Base-by-base conservation (phyloP, 1,140 invertebrate species). In the Macrobrachium nipponense region DNA sequence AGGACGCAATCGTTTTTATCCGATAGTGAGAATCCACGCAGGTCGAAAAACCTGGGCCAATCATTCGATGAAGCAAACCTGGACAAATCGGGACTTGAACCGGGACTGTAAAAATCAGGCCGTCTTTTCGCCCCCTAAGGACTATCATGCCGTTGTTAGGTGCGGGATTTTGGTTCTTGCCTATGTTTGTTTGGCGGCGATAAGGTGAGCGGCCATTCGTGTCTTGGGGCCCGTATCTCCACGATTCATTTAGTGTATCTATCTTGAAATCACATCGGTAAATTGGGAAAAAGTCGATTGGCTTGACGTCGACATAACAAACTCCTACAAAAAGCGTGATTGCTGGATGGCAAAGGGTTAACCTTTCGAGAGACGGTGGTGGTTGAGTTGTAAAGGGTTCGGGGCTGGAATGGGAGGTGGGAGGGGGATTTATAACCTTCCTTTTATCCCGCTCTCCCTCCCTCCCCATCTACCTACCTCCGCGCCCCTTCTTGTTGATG, bases 31-130 rank as follows among this genome's bases (percentile, higher is more conserved):
- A 51, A 51, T 51, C 51, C 51, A 51, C 5, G 12, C 51, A 51
- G 51, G 51, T 51, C 51, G 51, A 51, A 51, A 51, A 51, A 51
- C 51, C 12, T 12, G 68, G 68, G 20, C 68, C 68, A 70, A 70
- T 70, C 68, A 70, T 43, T 70, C 68, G n/a, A 27, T 15, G 68
- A 70, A 70, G 68, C 68, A 43, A 70, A 70, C 68, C 68, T 70
- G 68, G 68, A 70, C 68, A 70, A 70, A 70, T 70, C 68, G 68
- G 68, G 68, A 70, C 68, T 70, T n/a, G 68, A 70, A 70, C 68
- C 68, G 68, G 68, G 68, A 70, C 68, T 70, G 68, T 70, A 70
- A 70, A 70, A 70, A 70, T 70, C 68, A 70, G 68, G 68, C 68
- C 68, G 68, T 70, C 68, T 23, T n/a, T 23, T 23, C 68, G 20